Conservation (phyloP, 1,140 invertebrate species). For the Drosophila funebris region DNA sequence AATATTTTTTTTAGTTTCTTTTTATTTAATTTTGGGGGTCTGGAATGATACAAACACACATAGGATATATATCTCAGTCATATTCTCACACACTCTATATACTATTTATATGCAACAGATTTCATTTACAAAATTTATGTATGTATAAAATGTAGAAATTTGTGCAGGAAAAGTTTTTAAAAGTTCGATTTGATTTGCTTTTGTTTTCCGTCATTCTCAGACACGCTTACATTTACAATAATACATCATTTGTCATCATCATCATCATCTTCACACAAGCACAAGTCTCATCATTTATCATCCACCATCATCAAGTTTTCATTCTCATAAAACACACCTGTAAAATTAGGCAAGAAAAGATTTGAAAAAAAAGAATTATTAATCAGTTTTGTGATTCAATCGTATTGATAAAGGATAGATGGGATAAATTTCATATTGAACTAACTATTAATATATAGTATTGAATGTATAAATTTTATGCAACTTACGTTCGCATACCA, state of each 20-base stretch:
- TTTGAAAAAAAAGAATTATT: slow-evolving; percentile 25
- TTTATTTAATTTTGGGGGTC: slow-evolving; percentile 5
- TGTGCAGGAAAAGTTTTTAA: slow-evolving; percentile 51
- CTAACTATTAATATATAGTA: slow-evolving; percentile 23
- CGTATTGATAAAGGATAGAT: not conserved
- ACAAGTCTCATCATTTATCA: slow-evolving; percentile 35
- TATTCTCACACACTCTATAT: slow-evolving; percentile 37
- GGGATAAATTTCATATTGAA: slow-evolving; percentile 5
- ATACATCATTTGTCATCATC: slow-evolving; percentile 58
- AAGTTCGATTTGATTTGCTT: slow-evolving; percentile 21
- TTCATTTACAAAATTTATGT: slow-evolving; percentile 28
- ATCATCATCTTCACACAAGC: slow-evolving; percentile 50
- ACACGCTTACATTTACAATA: slow-evolving; percentile 35
- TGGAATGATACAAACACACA: slow-evolving; percentile 63
- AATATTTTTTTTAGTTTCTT: slow-evolving; percentile 2
- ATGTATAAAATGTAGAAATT: slow-evolving; percentile 61
- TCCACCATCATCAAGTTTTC: slow-evolving; percentile 45
- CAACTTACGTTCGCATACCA: slow-evolving; percentile 71
- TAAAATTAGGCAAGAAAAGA: slow-evolving; percentile 54
- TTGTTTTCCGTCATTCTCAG: slow-evolving; percentile 9
- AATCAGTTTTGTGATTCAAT: slow-evolving; percentile 16
- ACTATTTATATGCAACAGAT: slow-evolving; percentile 27
- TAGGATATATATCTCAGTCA: slow-evolving; percentile 45
- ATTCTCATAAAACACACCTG: slow-evolving; percentile 61
- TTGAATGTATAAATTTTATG: slow-evolving; percentile 34